Base-by-base conservation (phyloP, 2,888 invertebrate genomes). In the Ametastegia equiseti region DNA sequence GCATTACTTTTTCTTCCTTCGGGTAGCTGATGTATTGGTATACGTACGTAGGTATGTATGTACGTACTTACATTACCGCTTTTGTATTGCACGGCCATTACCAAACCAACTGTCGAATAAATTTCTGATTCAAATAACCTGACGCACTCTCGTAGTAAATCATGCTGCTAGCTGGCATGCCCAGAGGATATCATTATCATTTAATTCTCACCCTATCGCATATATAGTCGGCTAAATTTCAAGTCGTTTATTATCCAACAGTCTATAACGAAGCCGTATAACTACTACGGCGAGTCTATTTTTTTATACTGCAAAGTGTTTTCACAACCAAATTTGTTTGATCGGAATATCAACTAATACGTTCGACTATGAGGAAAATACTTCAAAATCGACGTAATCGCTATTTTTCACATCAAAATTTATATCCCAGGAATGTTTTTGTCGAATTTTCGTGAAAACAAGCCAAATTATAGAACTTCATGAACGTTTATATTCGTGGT, bases 111-210 rank as follows among this genome's bases (percentile, higher is more conserved):
- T 54, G 75, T 54, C 54, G 75, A 13, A 75, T n/a, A 75, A 75
- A 75, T 54, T 75, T 75, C 36, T 47, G 75, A 75, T 75, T 75
- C 36, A 15, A 75, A 75, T 75, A 75, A 75, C 6, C 36, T 11
- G 57, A 54, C 36, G 75, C 27, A 75, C 36, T 50, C 75, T 36
- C n/a, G 47, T 50, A 75, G 19, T 67, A 67, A 67, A 39, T 39
- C 39, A 67, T 75, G 33, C 54, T 54, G 75, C 75, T 19, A 67
- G n/a, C n/a, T n/a, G 39, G 13, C 19, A 75, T 27, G 47, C 36
- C 75, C 2, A 47, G 27, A 69, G 84, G 84, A 89, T 89, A 87
- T 89, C 90, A 90, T 90, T 90, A 90, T 90, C 88, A 89, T 88
- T 89, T 88, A 88, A 89, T 90, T 89, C 86, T 86, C 86, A 63